phyloP scores from a whole-genome alignment of 53 echinoderm and acorn worm species.

The Echinarachnius parma region DNA sequence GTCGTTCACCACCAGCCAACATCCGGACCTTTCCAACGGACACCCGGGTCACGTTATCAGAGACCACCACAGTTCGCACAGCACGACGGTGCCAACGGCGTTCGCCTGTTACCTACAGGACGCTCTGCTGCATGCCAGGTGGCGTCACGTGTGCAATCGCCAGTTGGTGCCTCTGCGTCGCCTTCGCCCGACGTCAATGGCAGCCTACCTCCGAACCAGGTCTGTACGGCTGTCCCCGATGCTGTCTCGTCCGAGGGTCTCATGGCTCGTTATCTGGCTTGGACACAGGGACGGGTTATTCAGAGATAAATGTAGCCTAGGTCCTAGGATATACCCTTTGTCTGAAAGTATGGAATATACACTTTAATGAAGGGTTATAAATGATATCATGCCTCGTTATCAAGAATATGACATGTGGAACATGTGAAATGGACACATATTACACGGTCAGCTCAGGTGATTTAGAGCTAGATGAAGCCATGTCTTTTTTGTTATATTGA shows the following conservation, averaged over 20 bases:
- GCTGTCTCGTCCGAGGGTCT: conserved; percentile 51
- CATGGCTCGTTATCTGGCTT: conserved; percentile 54
- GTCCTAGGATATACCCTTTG: no score
- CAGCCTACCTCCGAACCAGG: conserved; percentile 71
- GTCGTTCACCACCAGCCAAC: conserved; percentile 18
- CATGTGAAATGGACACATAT: no score
- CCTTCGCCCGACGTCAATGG: no score
- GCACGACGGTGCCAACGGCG: background rate
- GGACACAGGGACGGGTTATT: conserved; percentile 34
- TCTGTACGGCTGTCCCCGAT: conserved; percentile 67
- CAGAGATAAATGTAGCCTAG: no score
- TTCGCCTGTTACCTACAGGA: background rate
- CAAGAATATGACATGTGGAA: no score
- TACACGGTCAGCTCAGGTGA: no score
- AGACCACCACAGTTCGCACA: background rate
- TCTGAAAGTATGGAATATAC: no score
- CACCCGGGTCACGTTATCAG: background rate
- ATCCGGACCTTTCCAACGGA: background rate
- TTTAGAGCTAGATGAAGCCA: no score
- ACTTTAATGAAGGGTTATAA: no score
- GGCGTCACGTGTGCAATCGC: background rate
- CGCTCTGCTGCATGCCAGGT: background rate
- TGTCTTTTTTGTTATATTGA: no score
- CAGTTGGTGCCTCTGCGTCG: background rate
- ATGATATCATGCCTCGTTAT: no score